A percentile compares a stretch with the other conserved stretches of the same genome.
These are phyloP conservation scores for Papilio dardanus DNA, from an alignment of 1,140 invertebrate species.

Conservation along the genomic window DNA sequence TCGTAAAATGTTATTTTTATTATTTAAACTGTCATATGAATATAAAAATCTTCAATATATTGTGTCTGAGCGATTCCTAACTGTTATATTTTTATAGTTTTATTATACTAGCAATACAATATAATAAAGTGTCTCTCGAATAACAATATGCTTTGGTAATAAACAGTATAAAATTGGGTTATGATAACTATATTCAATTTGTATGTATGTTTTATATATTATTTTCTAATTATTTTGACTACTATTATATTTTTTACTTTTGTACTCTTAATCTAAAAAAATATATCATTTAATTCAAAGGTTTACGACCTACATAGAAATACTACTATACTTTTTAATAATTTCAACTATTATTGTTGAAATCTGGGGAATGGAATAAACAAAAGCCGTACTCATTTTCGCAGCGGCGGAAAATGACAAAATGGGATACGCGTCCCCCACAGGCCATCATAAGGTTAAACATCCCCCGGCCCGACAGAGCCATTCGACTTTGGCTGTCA, in stretches of 20 bases:
- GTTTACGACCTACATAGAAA: not conserved
- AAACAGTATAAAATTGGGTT: too few species aligned
- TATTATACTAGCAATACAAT: slow-evolving; percentile 1
- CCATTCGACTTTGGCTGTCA: slow-evolving; percentile 26
- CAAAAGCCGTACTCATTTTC: slow-evolving; percentile 18
- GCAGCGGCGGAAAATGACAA: not conserved
- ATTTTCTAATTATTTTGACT: not conserved
- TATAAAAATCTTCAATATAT: not conserved
- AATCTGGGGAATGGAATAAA: not conserved
- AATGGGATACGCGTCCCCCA: not conserved
- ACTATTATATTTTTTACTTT: not conserved
- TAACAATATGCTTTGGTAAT: not conserved
- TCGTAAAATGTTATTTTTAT: slow-evolving; percentile 24
- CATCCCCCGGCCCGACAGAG: not conserved
- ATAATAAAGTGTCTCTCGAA: not conserved
- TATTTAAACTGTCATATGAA: slow-evolving; percentile 15
- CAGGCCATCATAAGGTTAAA: slow-evolving; percentile 24
- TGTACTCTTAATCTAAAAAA: not conserved
- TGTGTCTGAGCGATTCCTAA: slow-evolving; percentile 7
- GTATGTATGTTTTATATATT: not conserved
- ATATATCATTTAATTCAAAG: not conserved
- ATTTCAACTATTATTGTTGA: not conserved
- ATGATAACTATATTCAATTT: too few species aligned
- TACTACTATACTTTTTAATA: not conserved
- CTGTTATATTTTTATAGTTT: not conserved